A percentile compares a stretch with the other conserved stretches of the same genome.
Conservation (phyloP, 2,797 vertebrate genomes). For the Phaenicophaeus curvirostris region DNA sequence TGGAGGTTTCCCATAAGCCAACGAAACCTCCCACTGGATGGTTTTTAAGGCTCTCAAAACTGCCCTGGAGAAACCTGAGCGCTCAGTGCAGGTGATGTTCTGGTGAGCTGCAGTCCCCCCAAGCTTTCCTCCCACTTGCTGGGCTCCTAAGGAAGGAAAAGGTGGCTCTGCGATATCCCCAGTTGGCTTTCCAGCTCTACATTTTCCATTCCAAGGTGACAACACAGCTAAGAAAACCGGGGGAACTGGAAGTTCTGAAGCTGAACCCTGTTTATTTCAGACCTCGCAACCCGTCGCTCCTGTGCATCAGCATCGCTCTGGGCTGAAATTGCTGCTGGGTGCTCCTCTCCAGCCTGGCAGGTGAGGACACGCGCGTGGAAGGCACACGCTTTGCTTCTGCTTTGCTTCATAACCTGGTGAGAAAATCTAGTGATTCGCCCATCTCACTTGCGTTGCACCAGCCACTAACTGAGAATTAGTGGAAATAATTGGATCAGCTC, state of each 20-base stretch:
- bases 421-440: neutral
- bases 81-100: neutral
- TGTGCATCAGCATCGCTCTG: rapidly evolving
- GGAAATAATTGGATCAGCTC: neutral
- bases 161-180: neutral
- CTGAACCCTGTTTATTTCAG: neutral
- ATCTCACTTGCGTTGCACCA: rapidly evolving
- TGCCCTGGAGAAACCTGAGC: neutral
- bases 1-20: neutral
- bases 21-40: neutral
- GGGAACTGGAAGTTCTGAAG: neutral
- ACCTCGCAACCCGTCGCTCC: rapidly evolving
- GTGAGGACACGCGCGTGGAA: rapidly evolving
- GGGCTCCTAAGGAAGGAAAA: neutral
- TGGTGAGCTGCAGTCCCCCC: rapidly evolving
- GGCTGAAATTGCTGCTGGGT: neutral
- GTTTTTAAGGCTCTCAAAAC: neutral
- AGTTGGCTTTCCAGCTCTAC: neutral
- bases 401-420: neutral
- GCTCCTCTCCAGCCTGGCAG: neutral
- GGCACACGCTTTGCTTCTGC: neutral
- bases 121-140: neutral
- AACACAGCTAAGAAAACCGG: neutral
- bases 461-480: neutral
- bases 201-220: neutral